These are phyloP conservation scores for Cygnus olor DNA, from an alignment of 2,797 vertebrate species.

Conservation along the genomic window DNA sequence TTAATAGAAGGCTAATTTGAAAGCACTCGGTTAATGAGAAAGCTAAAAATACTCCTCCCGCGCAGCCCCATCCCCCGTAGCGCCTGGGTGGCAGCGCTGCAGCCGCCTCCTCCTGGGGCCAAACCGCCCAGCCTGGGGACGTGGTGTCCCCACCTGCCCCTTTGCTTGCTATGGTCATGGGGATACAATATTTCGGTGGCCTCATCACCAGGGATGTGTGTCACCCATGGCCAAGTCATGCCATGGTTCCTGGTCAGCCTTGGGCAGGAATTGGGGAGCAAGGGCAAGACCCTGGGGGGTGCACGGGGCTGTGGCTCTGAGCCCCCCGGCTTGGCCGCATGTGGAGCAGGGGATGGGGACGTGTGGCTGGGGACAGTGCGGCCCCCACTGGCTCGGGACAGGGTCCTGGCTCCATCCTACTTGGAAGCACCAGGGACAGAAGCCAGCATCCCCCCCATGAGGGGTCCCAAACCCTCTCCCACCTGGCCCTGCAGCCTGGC, in stretches of 20 bases:
- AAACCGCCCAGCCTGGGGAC: neutral
- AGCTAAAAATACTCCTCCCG: constrained; percentile 81
- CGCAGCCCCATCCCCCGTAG: constrained; percentile 32
- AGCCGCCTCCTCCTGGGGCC: accelerated
- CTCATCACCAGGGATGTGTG: accelerated
- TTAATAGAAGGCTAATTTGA: constrained; percentile 86
- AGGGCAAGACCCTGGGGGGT: accelerated
- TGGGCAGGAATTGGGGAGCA: accelerated
- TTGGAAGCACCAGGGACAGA: neutral
- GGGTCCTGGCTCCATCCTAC: neutral
- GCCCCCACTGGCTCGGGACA: neutral
- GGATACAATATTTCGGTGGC: accelerated
- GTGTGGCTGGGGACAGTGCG: neutral
- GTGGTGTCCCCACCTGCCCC: neutral
- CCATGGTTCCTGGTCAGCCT: accelerated
- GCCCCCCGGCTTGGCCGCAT: accelerated
- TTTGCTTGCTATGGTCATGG: neutral
- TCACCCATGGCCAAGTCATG: neutral
- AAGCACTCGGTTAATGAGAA: constrained; percentile 83
- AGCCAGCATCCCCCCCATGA: no score
- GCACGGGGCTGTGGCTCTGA: accelerated
- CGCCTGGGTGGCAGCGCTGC: neutral
- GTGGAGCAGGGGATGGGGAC: neutral
- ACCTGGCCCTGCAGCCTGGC: accelerated
- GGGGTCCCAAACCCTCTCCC: neutral